Evolutionary conservation across 2,797 vertebrate genomes (phyloP).

Genomic region (Enteromius anoplus): DNA sequence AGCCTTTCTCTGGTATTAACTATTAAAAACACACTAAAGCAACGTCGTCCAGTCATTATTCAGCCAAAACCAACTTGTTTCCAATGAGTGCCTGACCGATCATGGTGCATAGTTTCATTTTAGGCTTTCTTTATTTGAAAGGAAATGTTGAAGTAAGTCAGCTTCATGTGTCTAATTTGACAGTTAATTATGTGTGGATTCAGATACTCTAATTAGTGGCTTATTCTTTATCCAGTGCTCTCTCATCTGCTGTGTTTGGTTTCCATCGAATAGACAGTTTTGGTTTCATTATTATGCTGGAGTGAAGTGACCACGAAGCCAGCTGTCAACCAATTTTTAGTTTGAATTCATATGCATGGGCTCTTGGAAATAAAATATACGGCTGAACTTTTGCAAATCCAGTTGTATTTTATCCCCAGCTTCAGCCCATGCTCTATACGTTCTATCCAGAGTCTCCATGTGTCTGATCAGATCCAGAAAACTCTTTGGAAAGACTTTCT

Average conservation of each 20-base stretch:
- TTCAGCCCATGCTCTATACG: neutral
- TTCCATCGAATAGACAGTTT: neutral
- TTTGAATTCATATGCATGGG: neutral
- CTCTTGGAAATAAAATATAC: neutral
- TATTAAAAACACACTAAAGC: conserved; percentile 3
- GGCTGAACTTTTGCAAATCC: neutral
- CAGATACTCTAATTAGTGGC: neutral
- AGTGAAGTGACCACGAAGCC: neutral
- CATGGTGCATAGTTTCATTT: no score
- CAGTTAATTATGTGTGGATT: neutral
- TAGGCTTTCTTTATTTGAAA: neutral
- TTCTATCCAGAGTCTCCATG: neutral
- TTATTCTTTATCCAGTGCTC: neutral
- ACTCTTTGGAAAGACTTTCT: neutral
- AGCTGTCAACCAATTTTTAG: neutral
- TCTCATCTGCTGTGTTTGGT: neutral
- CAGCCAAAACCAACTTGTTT: neutral
- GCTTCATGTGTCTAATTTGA: neutral
- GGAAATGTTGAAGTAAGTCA: neutral
- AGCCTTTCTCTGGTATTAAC: conserved; percentile 7
- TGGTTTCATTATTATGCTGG: neutral
- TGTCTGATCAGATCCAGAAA: neutral
- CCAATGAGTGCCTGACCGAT: neutral
- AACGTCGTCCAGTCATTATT: neutral
- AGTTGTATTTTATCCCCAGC: neutral